These are phyloP conservation scores for Creontiades dilutus DNA, from an alignment of 2,888 invertebrate genomes.

Conservation along the genomic window DNA sequence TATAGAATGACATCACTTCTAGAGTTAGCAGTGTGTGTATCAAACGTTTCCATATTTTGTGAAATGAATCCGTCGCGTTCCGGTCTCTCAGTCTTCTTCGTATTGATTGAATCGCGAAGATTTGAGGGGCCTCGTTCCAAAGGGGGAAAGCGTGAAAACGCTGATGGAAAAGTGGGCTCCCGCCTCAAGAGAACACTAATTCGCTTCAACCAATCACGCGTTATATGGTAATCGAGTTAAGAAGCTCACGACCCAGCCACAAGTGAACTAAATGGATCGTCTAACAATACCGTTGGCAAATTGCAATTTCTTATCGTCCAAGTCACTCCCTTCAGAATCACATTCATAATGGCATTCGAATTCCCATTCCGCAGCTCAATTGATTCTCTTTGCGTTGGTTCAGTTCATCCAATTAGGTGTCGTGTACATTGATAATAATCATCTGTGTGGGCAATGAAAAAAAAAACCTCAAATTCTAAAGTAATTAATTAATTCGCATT, in stretches of 20 bases:
- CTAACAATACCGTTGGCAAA: neutral
- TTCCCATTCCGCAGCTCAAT: too few species aligned
- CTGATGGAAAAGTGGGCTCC: neutral
- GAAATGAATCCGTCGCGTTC: neutral
- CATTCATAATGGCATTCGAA: neutral
- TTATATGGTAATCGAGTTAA: neutral
- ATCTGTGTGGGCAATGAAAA: too few species aligned
- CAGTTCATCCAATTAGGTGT: too few species aligned
- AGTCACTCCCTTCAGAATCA: slow-evolving; percentile 11
- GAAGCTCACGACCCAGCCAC: neutral
- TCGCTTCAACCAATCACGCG: neutral
- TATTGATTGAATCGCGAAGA: slow-evolving; percentile 3
- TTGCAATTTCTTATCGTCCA: neutral
- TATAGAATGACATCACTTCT: too few species aligned
- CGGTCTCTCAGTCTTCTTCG: neutral
- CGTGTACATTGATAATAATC: too few species aligned
- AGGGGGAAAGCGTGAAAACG: slow-evolving; percentile 10
- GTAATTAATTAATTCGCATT: too few species aligned
- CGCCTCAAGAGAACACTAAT: neutral
- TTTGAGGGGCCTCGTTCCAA: neutral
- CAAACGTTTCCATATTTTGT: too few species aligned
- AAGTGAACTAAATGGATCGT: neutral
- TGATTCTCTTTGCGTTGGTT: too few species aligned
- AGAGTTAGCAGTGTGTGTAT: too few species aligned
- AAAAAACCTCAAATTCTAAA: too few species aligned